phyloP scores from a whole-genome alignment of 2,113 vertebrate species.

The Poeciliopsis occidentalis region DNA sequence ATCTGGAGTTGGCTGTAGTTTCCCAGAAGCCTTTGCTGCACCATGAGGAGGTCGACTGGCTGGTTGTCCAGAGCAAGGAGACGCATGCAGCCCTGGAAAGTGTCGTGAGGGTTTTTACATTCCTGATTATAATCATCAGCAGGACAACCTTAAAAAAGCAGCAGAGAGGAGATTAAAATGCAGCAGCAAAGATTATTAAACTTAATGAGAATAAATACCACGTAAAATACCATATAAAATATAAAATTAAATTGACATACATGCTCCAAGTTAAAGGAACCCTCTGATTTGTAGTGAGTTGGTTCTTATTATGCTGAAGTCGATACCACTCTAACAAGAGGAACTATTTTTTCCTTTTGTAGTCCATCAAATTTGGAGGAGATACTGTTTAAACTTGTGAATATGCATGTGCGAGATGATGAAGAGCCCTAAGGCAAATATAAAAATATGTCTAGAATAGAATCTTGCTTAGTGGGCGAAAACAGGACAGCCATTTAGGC shows the following conservation, averaged over 20 bases:
- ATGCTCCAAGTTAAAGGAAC: neutral
- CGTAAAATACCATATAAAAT: neutral
- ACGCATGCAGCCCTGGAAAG: slow-evolving; percentile 92
- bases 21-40: slow-evolving; percentile 86
- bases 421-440: slow-evolving; percentile 14
- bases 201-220: neutral
- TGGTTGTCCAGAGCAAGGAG: slow-evolving; percentile 80
- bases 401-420: slow-evolving; percentile 7
- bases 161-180: neutral
- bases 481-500: slow-evolving; percentile 24
- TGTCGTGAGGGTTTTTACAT: slow-evolving; percentile 80
- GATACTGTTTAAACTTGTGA: neutral
- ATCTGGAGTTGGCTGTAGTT: slow-evolving; percentile 93
- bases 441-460: slow-evolving; percentile 21
- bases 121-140: slow-evolving; percentile 65
- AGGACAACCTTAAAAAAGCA: slow-evolving; percentile 84
- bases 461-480: slow-evolving; percentile 23
- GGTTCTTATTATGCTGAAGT: slow-evolving; percentile 7
- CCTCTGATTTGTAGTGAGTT: slow-evolving; percentile 4
- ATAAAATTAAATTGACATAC: neutral
- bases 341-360: neutral
- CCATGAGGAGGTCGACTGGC: slow-evolving; percentile 84
- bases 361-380: slow-evolving; percentile 4
- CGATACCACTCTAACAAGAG: slow-evolving; percentile 9
- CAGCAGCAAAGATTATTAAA: neutral